Conservation (phyloP, 37 sponge, comb jelly and placozoan species). For the Haliclona indistincta region DNA sequence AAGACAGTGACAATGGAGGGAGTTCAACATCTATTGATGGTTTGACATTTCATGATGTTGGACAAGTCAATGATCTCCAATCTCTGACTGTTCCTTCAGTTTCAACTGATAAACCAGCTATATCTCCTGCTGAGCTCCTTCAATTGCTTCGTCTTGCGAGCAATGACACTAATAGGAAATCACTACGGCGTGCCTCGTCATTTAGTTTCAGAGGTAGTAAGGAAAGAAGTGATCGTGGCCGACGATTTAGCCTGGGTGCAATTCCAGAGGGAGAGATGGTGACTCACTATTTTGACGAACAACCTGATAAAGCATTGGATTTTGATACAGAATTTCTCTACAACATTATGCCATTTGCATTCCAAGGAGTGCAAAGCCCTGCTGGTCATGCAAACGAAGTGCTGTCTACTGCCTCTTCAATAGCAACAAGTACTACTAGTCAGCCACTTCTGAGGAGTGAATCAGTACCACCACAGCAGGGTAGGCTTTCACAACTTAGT, state of each 20-base stretch:
- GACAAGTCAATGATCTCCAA: conserved; percentile 16
- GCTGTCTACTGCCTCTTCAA: too few species aligned
- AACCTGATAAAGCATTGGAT: background rate
- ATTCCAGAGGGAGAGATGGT: conserved; percentile 77
- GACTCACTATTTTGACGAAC: conserved; percentile 26
- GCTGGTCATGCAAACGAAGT: too few species aligned
- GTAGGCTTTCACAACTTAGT: too few species aligned
- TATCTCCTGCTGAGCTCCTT: background rate
- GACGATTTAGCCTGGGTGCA: conserved; percentile 68
- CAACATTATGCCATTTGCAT: conserved; percentile 3
- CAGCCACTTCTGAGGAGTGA: too few species aligned
- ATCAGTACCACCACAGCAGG: too few species aligned
- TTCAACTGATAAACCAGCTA: background rate
- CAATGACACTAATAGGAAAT: background rate
- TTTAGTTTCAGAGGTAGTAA: too few species aligned
- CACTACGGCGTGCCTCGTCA: background rate
- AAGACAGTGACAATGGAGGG: background rate
- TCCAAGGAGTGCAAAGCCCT: too few species aligned
- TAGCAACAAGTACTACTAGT: too few species aligned
- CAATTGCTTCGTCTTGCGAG: background rate
- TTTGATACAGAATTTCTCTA: conserved; percentile 1
- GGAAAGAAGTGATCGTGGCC: too few species aligned
- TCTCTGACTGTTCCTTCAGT: background rate
- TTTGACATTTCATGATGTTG: conserved; percentile 45
- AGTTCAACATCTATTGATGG: conserved; percentile 10